These are phyloP conservation scores for Empidonax traillii DNA, from an alignment of 2,113 vertebrate genomes.

Conservation along the genomic window DNA sequence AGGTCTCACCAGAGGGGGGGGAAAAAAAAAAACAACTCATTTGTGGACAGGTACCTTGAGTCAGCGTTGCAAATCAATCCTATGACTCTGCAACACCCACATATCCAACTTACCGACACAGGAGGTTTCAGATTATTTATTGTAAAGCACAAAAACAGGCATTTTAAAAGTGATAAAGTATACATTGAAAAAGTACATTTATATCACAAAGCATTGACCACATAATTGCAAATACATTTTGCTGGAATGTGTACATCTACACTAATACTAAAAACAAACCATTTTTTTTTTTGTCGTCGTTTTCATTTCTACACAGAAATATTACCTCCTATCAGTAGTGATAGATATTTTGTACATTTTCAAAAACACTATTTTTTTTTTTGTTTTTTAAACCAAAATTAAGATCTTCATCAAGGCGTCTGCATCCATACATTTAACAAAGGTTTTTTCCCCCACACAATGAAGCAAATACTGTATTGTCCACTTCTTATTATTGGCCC, in stretches of 20 bases:
- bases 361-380: constrained; percentile 85
- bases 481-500: constrained; percentile 99
- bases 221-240: constrained; percentile 98
- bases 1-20: constrained; percentile 24
- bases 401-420: constrained; percentile 99
- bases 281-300: constrained; percentile 56
- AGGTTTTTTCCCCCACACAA: constrained; percentile 99
- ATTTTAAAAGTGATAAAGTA: constrained; percentile 99
- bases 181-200: constrained; percentile 99
- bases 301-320: constrained; percentile 94
- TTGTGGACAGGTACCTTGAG: constrained; percentile 78
- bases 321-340: constrained; percentile 91
- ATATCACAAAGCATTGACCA: constrained; percentile 98
- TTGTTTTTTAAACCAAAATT: constrained; percentile 87
- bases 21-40: constrained; percentile 33
- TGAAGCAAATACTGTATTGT: constrained; percentile 99
- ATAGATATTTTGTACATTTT: constrained; percentile 93
- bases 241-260: constrained; percentile 99
- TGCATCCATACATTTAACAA: constrained; percentile 99
- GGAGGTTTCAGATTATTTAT: constrained; percentile 99
- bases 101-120: constrained; percentile 99
- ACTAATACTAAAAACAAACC: constrained; percentile 99
- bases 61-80: constrained; percentile 74
- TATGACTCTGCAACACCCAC: constrained; percentile 77
- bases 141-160: constrained; percentile 99